Evolutionary conservation across 2,888 invertebrate genomes (phyloP), one percentile per base, ranked within the genome.

Genomic region (Corbicula japonica): DNA sequence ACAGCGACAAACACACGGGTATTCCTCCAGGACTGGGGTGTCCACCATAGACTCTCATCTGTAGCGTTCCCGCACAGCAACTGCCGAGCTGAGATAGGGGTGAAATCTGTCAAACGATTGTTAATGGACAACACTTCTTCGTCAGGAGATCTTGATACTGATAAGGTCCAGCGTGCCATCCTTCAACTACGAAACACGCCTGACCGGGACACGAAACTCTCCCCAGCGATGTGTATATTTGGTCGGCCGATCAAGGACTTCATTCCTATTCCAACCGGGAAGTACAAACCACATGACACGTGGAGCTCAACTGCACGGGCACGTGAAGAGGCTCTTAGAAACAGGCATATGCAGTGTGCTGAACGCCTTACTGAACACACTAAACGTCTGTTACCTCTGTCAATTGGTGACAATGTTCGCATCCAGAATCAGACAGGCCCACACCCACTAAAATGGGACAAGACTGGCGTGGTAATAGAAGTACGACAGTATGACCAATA

Each of bases 51-150:
- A 0, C 61, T 88, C 0, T 88, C 88, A n/a, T 89, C 86, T 1
- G 87, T 89, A 0, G 85, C 86, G 6, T 88, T 82, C 56, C 85
- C 85, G 2, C 87, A 87, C 73, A 87, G 85, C 65, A 89, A 89
- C 66, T 87, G n/a, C n/a, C n/a, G n/a, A n/a, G n/a, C n/a, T n/a
- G n/a, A n/a, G n/a, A n/a, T n/a, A n/a, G n/a, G n/a, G n/a, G n/a
- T n/a, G n/a, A n/a, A n/a, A n/a, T n/a, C n/a, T n/a, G n/a, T n/a
- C n/a, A n/a, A n/a, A n/a, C n/a, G n/a, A n/a, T n/a, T n/a, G n/a
- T n/a, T n/a, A n/a, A n/a, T n/a, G n/a, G n/a, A n/a, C n/a, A n/a
- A n/a, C n/a, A n/a, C n/a, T n/a, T n/a, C n/a, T n/a, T n/a, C n/a
- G n/a, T n/a, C n/a, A n/a, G n/a, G n/a, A n/a, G n/a, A n/a, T n/a